Evolutionary conservation across 1,140 invertebrate genomes (phyloP).

Genomic region (Zaprionus ghesquierei): DNA sequence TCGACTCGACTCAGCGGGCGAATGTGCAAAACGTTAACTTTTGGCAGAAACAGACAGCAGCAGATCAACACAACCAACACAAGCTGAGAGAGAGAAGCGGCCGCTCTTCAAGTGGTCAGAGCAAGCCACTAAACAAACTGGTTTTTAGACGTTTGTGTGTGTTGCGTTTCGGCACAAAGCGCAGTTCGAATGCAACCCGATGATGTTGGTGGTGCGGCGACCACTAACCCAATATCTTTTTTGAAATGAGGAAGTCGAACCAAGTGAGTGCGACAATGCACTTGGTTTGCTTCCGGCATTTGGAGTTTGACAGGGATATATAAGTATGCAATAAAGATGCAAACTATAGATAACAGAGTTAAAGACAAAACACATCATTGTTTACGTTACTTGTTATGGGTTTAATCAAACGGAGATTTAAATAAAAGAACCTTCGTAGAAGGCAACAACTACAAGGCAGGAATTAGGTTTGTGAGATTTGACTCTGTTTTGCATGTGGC

Average conservation of each 20-base stretch:
- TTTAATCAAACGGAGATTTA: slow-evolving; percentile 77
- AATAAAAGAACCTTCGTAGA: slow-evolving; percentile 62
- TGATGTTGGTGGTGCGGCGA: slow-evolving; percentile 1
- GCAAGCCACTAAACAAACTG: slow-evolving; percentile 28
- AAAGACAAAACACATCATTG: slow-evolving; percentile 16
- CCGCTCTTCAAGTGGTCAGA: slow-evolving; percentile 18
- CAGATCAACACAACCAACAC: slow-evolving; percentile 10
- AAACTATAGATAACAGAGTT: background rate
- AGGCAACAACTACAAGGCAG: slow-evolving; percentile 46
- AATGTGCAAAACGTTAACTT: slow-evolving; percentile 66
- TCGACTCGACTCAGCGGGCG: slow-evolving; percentile 53
- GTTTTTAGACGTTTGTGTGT: slow-evolving; percentile 17
- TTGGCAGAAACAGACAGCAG: slow-evolving; percentile 48
- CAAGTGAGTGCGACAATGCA: slow-evolving; percentile 5
- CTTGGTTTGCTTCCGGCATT: slow-evolving; percentile 55
- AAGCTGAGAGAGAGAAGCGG: slow-evolving; percentile 49
- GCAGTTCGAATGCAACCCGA: slow-evolving; percentile 14
- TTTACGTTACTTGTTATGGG: slow-evolving; percentile 67
- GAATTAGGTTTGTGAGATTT: slow-evolving; percentile 22
- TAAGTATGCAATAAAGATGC: slow-evolving; percentile 37
- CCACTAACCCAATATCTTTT: slow-evolving; percentile 54
- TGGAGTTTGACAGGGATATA: slow-evolving; percentile 25
- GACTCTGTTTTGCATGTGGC: slow-evolving; percentile 10
- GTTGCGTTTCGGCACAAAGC: slow-evolving; percentile 2
- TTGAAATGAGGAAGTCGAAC: slow-evolving; percentile 66